Evolutionary conservation across 2,797 vertebrate species (phyloP).

Genomic region (Silurus aristotelis): DNA sequence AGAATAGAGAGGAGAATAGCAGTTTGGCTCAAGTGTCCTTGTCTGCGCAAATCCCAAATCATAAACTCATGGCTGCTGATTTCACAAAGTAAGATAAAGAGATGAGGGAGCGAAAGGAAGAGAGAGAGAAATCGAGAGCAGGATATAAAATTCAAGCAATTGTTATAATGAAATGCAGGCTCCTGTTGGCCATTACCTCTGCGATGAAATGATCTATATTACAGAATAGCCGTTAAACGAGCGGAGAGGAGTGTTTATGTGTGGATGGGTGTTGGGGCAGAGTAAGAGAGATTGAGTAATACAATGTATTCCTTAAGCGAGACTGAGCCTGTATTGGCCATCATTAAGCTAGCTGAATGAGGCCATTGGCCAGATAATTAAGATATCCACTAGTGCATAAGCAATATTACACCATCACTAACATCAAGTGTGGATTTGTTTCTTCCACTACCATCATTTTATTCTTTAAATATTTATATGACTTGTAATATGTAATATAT

Average conservation of each 20-base stretch:
- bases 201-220: conserved; percentile 73
- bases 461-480: conserved; percentile 74
- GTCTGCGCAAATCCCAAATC: conserved; percentile 72
- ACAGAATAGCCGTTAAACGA: conserved; percentile 64
- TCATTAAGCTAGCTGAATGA: conserved; percentile 76
- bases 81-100: conserved; percentile 64
- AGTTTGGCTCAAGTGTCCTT: conserved; percentile 67
- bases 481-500: conserved; percentile 64
- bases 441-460: conserved; percentile 66
- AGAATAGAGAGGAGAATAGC: conserved; percentile 61
- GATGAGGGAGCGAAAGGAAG: conserved; percentile 36
- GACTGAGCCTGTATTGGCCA: conserved; percentile 74
- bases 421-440: conserved; percentile 69
- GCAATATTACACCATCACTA: conserved; percentile 77
- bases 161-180: conserved; percentile 72
- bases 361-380: conserved; percentile 77
- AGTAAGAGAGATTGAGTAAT: conserved; percentile 72
- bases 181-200: conserved; percentile 72
- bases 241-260: conserved; percentile 67
- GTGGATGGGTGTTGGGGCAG: conserved; percentile 65
- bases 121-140: conserved; percentile 25
- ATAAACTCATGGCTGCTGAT: conserved; percentile 68
- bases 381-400: conserved; percentile 78
- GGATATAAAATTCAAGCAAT: conserved; percentile 75
- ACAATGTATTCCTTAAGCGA: conserved; percentile 79